A percentile compares a stretch with the other conserved stretches of the same genome.
Conservation (phyloP, 2,888 invertebrate species). For the Cantharis rufa region DNA sequence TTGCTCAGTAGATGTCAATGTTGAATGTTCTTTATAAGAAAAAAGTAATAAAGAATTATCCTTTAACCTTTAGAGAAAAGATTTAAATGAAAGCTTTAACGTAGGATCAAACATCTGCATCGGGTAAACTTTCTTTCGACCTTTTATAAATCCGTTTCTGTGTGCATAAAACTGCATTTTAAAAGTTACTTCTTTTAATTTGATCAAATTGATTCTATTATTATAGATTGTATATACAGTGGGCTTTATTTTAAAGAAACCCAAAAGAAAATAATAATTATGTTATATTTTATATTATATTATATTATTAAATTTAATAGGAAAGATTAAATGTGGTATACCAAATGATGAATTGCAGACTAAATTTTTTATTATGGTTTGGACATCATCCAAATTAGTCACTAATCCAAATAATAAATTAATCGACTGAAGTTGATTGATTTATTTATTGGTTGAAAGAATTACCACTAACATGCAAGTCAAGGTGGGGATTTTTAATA, state of each 20-base stretch:
- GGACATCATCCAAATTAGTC: no score
- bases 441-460: no score
- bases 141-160: not conserved
- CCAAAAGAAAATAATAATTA: no score
- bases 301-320: no score
- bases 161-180: not conserved
- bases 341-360: no score
- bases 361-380: no score
- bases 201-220: not conserved
- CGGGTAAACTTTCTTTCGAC: not conserved
- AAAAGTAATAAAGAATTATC: not conserved
- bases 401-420: no score
- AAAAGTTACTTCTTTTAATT: not conserved
- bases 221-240: not conserved
- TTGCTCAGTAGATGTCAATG: slow-evolving; percentile 10
- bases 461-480: no score
- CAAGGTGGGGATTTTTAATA: no score
- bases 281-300: no score
- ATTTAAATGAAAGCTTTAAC: not conserved
- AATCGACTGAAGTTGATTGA: no score
- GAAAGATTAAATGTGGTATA: no score
- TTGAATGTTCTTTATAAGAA: not conserved
- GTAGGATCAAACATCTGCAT: not conserved
- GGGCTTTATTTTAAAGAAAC: not conserved
- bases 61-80: not conserved